Percentiles rank a stretch among this genome's conserved stretches.
Evolutionary conservation across 2,113 vertebrate genomes (phyloP).

Genomic region (Tetraodon nigroviridis): DNA sequence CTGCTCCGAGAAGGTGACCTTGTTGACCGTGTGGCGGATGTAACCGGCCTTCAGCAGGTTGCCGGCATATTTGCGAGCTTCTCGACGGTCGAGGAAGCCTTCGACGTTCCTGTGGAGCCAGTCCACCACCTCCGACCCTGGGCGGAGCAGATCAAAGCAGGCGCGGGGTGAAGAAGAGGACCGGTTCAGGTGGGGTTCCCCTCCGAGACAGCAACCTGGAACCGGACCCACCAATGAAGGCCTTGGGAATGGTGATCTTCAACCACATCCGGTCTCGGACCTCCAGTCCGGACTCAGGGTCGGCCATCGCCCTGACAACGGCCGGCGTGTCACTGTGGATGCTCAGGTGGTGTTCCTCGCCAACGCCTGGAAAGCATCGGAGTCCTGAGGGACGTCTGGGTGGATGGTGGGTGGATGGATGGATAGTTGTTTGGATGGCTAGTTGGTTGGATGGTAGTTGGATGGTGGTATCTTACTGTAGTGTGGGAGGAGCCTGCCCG

Average conservation of each 20-base stretch:
- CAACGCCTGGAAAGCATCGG: conserved; percentile 65
- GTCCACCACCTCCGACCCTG: conserved; percentile 95
- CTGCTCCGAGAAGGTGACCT: conserved; percentile 96
- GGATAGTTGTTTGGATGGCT: no score
- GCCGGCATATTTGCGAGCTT: conserved; percentile 90
- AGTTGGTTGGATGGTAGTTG: not conserved
- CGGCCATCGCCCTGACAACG: conserved; percentile 93
- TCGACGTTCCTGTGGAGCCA: conserved; percentile 91
- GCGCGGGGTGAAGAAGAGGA: not conserved
- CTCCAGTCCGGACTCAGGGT: conserved; percentile 89
- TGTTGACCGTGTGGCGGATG: conserved; percentile 95
- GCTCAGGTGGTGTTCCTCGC: conserved; percentile 88
- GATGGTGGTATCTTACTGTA: conserved; percentile 73
- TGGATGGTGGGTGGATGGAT: not conserved
- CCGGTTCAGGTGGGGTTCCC: not conserved
- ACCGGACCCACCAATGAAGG: conserved; percentile 85
- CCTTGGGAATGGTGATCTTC: conserved; percentile 97
- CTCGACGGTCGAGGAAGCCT: conserved; percentile 89
- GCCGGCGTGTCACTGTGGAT: conserved; percentile 93
- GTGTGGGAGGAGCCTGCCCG: conserved; percentile 90
- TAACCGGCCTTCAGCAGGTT: conserved; percentile 94
- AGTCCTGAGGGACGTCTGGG: not conserved
- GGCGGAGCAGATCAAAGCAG: not conserved
- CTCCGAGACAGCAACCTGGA: not conserved
- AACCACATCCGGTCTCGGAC: conserved; percentile 98